These are phyloP conservation scores for Napeogenes inachia DNA, from an alignment of 2,888 invertebrate species.

Conservation along the genomic window DNA sequence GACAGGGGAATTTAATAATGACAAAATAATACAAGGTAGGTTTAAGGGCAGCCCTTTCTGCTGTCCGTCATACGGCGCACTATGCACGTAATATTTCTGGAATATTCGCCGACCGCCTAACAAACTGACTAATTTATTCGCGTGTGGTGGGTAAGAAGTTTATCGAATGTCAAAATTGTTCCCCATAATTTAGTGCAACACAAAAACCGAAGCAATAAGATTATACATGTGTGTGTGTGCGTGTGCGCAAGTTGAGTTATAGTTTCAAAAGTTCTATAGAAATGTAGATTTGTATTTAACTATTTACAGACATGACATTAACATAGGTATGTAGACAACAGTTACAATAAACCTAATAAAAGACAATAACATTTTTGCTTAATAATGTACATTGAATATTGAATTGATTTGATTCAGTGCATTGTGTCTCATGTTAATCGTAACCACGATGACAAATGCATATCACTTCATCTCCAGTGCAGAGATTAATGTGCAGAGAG, in stretches of 20 bases:
- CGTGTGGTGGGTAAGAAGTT: constrained; percentile 38
- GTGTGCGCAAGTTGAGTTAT: background rate
- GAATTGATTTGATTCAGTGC: constrained; percentile 71
- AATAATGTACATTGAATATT: constrained; percentile 46
- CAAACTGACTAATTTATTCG: constrained; percentile 68
- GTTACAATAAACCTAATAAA: constrained; percentile 2
- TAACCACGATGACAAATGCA: constrained; percentile 73
- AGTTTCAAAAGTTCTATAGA: background rate
- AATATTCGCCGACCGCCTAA: constrained; percentile 70
- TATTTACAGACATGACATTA: constrained; percentile 1
- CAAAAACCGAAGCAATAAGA: background rate
- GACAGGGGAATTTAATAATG: constrained; percentile 78
- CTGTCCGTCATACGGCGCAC: constrained; percentile 75
- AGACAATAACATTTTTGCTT: constrained; percentile 9
- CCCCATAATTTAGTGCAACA: constrained; percentile 10
- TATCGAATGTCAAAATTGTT: constrained; percentile 22
- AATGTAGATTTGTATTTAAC: background rate
- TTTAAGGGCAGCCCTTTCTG: constrained; percentile 74
- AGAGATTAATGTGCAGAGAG: constrained; percentile 69
- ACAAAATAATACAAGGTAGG: constrained; percentile 77
- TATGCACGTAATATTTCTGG: constrained; percentile 74
- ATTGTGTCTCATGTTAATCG: constrained; percentile 66
- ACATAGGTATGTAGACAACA: constrained; percentile 1
- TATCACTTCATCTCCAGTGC: constrained; percentile 71
- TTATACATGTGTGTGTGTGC: background rate